Evolutionary conservation across 2,113 vertebrate genomes (phyloP).

Genomic region (Microcebus tavaratra): DNA sequence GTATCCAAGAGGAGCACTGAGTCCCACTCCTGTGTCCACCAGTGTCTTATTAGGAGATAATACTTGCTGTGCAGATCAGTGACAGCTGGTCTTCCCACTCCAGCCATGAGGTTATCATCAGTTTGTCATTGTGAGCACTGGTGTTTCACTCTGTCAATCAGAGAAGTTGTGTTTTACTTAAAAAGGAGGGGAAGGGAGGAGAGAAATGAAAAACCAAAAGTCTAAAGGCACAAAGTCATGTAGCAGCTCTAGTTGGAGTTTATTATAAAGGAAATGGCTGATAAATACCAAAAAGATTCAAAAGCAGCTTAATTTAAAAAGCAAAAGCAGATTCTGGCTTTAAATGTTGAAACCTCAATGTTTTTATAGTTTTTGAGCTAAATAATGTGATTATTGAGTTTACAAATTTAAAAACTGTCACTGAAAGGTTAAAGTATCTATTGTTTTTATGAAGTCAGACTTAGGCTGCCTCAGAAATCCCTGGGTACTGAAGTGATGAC

Average conservation of each 20-base stretch:
- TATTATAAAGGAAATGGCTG: constrained; percentile 65
- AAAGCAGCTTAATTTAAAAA: constrained; percentile 74
- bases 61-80: constrained; percentile 71
- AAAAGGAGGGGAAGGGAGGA: background rate
- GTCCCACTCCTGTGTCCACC: constrained; percentile 45
- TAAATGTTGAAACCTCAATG: constrained; percentile 44
- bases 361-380: constrained; percentile 57
- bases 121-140: constrained; percentile 65
- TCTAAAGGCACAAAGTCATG: constrained; percentile 89
- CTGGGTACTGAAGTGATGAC: constrained; percentile 20
- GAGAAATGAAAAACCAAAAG: constrained; percentile 81
- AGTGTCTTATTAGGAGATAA: constrained; percentile 54
- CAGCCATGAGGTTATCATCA: constrained; percentile 62
- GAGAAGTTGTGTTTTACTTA: constrained; percentile 80
- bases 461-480: constrained; percentile 13
- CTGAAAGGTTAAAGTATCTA: constrained; percentile 42
- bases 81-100: constrained; percentile 59
- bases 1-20: constrained; percentile 47
- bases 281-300: constrained; percentile 71
- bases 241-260: constrained; percentile 88
- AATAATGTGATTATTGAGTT: constrained; percentile 57
- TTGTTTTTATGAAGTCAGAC: constrained; percentile 54
- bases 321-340: constrained; percentile 70
- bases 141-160: constrained; percentile 80
- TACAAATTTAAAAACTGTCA: constrained; percentile 48